These are phyloP conservation scores for Tinamus major DNA, from an alignment of 2,797 vertebrate genomes.

Conservation along the genomic window DNA sequence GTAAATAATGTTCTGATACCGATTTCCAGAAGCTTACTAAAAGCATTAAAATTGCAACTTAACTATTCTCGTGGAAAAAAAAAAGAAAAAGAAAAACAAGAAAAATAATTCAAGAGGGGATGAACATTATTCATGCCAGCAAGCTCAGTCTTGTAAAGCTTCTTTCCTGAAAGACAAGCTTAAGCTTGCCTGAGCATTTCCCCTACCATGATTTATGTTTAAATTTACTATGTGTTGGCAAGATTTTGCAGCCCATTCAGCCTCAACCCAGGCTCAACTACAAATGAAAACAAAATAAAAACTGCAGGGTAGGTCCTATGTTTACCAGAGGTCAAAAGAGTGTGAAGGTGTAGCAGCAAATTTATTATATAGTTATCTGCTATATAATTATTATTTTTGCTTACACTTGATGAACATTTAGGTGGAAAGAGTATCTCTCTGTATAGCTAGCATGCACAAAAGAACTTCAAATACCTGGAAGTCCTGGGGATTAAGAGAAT, in stretches of 20 bases:
- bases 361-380: neutral
- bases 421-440: neutral
- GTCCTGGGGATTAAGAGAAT: conserved; percentile 5
- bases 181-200: conserved; percentile 41
- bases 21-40: conserved; percentile 62
- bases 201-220: conserved; percentile 25
- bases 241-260: neutral
- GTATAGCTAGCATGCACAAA: neutral
- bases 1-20: conserved; percentile 58
- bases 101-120: conserved; percentile 15
- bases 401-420: neutral
- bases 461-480: neutral
- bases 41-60: conserved; percentile 45
- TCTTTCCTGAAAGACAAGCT: conserved; percentile 34
- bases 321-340: neutral
- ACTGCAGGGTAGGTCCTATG: neutral
- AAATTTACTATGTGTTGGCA: conserved; percentile 44
- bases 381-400: neutral
- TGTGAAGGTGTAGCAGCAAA: neutral
- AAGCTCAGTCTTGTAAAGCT: conserved; percentile 30
- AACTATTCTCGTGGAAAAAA: neutral
- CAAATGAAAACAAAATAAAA: conserved; percentile 19
- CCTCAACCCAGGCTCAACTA: neutral
- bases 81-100: neutral
- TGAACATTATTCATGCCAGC: conserved; percentile 2